These are phyloP conservation scores for Zhuqinia jingwanae DNA, from an alignment of 2,888 invertebrate species.

Conservation along the genomic window DNA sequence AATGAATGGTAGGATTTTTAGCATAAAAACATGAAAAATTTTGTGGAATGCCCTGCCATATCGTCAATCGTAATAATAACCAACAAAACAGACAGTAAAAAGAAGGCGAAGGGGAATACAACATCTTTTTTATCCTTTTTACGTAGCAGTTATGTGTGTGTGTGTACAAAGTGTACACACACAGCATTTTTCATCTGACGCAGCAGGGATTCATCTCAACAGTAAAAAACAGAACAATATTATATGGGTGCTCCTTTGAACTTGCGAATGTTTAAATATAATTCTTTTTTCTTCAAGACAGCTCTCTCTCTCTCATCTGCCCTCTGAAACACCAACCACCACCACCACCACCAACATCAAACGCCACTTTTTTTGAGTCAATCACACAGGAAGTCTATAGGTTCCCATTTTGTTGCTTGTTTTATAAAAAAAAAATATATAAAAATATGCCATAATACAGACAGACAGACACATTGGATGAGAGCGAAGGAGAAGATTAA, in stretches of 20 bases:
- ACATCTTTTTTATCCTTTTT: neutral
- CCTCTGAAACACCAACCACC: neutral
- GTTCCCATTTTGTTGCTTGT: neutral
- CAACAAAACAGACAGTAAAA: neutral
- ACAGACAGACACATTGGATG: slow-evolving; percentile 6
- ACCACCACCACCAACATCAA: neutral
- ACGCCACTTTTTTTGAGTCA: slow-evolving; percentile 6
- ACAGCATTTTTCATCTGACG: slow-evolving; percentile 56
- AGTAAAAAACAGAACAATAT: slow-evolving; percentile 69
- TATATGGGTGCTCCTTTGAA: slow-evolving; percentile 72
- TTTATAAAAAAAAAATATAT: neutral
- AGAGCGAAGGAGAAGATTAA: slow-evolving; percentile 28
- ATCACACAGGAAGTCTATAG: slow-evolving; percentile 55
- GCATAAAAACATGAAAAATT: slow-evolving; percentile 67
- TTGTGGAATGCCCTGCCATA: slow-evolving; percentile 47
- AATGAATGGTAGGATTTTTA: slow-evolving; percentile 60
- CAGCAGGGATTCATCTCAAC: slow-evolving; percentile 71
- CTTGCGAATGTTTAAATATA: slow-evolving; percentile 73
- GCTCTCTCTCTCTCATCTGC: slow-evolving; percentile 39
- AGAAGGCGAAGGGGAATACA: slow-evolving; percentile 12
- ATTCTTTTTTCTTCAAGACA: slow-evolving; percentile 66
- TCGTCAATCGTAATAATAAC: neutral
- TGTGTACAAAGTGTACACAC: no score
- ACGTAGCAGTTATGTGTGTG: slow-evolving; percentile 30
- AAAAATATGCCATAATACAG: no score